Evolutionary conservation across 2,797 vertebrate species (phyloP), one percentile per base, ranked within the genome.

Genomic region (Buphagus erythrorhynchus): DNA sequence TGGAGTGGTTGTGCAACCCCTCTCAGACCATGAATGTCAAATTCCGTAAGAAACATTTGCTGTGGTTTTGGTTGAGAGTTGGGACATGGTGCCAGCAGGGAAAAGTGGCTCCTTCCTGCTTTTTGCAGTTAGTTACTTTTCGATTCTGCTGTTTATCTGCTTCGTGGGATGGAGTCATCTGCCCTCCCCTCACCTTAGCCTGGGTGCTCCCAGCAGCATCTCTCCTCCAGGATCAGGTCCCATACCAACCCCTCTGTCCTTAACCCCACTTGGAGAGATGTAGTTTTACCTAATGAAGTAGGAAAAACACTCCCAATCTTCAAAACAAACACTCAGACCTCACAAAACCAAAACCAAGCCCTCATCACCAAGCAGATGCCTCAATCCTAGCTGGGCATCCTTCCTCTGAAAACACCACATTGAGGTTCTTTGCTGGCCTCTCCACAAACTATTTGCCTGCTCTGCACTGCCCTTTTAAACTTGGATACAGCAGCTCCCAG

Each of bases 1-100:
- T 31, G 57, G 38, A 58, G 52, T 6, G 10, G 18, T 83, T 68
- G 76, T 79, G 63, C 45, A 83, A 83, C 20, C 42, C 45, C 45
- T 28, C 36, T 65, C 17, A 16, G 2, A 51, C 28, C 29, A 52
- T 13, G 57, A 75, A 72, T 9, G n/a, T 57, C 55, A 52, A 65
- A 76, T 76, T 55, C 67, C n/a, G 65, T 26, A 20, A 52, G 49
- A 65, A 62, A 36, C 10, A 0, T 22, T 68, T 65, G 59, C 36
- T 1, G 2, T 0, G 1, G 35, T 63, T 76, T 65, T 1, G 2
- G 46, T 55, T 31, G 55, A 79, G 25, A 36, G 25, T 13, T 3
- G 1, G 45, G 54, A 63, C 14, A 1, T 7, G 38, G 19, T 72
- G 36, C 36, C 42, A 68, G 29, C 25, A 68, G 13, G 31, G 62